phyloP scores from a whole-genome alignment of 2,888 invertebrate genomes.

The Meganola albula region DNA sequence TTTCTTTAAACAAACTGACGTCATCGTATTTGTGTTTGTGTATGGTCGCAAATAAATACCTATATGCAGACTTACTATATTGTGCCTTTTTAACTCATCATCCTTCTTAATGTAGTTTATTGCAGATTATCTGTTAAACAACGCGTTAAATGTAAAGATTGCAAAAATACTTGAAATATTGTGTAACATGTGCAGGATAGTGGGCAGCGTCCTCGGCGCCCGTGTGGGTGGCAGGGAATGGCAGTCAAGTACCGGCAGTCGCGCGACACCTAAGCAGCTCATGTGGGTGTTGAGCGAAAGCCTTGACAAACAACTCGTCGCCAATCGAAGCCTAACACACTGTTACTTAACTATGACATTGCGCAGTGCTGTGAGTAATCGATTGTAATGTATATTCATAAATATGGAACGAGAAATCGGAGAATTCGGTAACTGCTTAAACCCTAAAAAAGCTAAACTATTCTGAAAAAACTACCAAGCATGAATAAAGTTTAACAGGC shows the following conservation, averaged over 20 bases:
- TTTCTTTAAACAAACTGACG: conserved; percentile 19
- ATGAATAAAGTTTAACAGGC: background rate
- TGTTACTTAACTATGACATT: conserved; percentile 43
- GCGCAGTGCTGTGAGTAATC: conserved; percentile 35
- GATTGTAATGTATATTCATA: conserved; percentile 35
- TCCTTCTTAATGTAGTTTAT: no score
- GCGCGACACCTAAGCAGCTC: conserved; percentile 42
- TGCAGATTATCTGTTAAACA: background rate
- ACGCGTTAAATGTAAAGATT: conserved; percentile 9
- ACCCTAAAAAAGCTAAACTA: background rate
- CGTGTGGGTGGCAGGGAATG: conserved; percentile 51
- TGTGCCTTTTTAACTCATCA: no score
- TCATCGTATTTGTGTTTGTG: conserved; percentile 20
- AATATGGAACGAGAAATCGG: conserved; percentile 8
- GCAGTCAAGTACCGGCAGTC: conserved; percentile 39
- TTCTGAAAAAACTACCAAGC: background rate
- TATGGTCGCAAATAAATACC: no score
- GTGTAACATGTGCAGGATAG: conserved; percentile 37
- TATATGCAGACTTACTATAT: no score
- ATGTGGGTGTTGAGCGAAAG: conserved; percentile 55
- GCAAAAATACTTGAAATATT: conserved; percentile 34
- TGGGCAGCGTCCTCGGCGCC: conserved; percentile 58
- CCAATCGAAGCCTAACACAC: conserved; percentile 30
- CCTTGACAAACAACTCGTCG: conserved; percentile 49
- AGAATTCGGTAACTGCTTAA: background rate